Percentiles rank a stretch among this genome's conserved stretches.
These are phyloP conservation scores for Steinernema feltiae DNA, from an alignment of 1,140 invertebrate species.

Conservation along the genomic window DNA sequence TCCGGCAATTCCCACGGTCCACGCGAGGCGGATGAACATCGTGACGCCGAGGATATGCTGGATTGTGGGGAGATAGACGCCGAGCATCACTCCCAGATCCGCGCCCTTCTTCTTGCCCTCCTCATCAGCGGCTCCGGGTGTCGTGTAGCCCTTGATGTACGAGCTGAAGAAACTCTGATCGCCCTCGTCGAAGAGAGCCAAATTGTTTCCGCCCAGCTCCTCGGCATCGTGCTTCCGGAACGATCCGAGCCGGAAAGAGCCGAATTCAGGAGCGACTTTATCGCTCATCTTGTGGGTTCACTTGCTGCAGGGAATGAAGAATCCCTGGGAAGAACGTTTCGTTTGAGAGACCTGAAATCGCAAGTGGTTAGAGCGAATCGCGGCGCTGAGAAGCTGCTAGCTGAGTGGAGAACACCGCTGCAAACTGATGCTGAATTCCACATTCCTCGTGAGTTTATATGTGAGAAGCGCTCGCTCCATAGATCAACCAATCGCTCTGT, in stretches of 20 bases:
- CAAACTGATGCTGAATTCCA: too few species aligned
- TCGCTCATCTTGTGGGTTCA: too few species aligned
- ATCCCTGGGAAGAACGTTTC: too few species aligned
- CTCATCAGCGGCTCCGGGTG: slow-evolving; percentile 52
- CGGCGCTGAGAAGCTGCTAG: too few species aligned
- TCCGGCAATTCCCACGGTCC: slow-evolving; percentile 48
- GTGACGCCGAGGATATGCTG: slow-evolving; percentile 52
- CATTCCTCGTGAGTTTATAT: too few species aligned
- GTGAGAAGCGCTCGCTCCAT: too few species aligned
- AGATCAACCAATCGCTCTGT: too few species aligned
- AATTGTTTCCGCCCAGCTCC: slow-evolving; percentile 19
- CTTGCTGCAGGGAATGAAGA: too few species aligned
- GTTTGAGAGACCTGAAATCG: too few species aligned
- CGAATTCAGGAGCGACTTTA: not conserved
- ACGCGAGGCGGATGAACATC: slow-evolving; percentile 55
- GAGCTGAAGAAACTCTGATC: slow-evolving; percentile 37
- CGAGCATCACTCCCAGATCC: slow-evolving; percentile 48
- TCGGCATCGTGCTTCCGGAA: slow-evolving; percentile 12
- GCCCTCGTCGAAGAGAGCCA: slow-evolving; percentile 53
- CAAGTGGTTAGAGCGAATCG: too few species aligned
- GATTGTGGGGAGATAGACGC: slow-evolving; percentile 50
- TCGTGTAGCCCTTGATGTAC: slow-evolving; percentile 52
- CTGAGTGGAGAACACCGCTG: too few species aligned
- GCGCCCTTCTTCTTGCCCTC: slow-evolving; percentile 34
- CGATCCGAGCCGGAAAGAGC: not conserved